Percentiles rank a stretch among this genome's conserved stretches.
These are phyloP conservation scores for Brachionus paranguensis DNA, from an alignment of 1,140 invertebrate genomes.

Conservation along the genomic window DNA sequence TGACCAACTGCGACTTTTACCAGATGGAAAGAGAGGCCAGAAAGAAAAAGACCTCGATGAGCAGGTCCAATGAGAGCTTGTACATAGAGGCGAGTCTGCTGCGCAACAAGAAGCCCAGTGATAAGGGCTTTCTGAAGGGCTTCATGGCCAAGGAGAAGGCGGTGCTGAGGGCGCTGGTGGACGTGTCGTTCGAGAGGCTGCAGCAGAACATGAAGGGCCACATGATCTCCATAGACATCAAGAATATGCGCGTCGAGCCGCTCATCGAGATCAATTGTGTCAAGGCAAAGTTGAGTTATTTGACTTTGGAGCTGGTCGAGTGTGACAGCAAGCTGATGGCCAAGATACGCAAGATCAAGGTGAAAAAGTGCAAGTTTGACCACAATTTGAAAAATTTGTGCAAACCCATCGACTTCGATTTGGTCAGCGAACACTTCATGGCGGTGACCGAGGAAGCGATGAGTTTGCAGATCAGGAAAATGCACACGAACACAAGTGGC, in stretches of 20 bases:
- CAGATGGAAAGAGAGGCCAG: not conserved
- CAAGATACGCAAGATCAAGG: conserved; percentile 17
- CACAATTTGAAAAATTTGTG: conserved; percentile 33
- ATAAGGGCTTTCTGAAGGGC: not conserved
- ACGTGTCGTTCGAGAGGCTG: conserved; percentile 14
- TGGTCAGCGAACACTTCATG: conserved; percentile 29
- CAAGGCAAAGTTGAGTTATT: conserved; percentile 28
- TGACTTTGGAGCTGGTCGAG: not conserved
- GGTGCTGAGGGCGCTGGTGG: not conserved
- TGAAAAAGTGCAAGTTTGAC: conserved; percentile 36
- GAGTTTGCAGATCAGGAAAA: conserved; percentile 17
- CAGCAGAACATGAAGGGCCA: conserved; percentile 25
- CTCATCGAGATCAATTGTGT: conserved; percentile 31
- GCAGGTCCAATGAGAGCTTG: not conserved
- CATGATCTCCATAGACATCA: conserved; percentile 15
- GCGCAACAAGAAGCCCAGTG: not conserved
- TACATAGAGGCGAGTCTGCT: not conserved
- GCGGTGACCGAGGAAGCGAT: conserved; percentile 16
- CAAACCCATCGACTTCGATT: conserved; percentile 31
- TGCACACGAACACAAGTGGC: not conserved
- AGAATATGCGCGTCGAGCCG: not conserved
- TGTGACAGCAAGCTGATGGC: not conserved
- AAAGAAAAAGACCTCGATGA: not conserved
- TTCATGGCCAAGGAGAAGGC: not conserved
- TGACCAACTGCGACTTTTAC: not conserved